Evolutionary conservation across 2,797 vertebrate genomes (phyloP), one percentile per base, ranked within the genome.

Genomic region (Aviceda cuculoides): DNA sequence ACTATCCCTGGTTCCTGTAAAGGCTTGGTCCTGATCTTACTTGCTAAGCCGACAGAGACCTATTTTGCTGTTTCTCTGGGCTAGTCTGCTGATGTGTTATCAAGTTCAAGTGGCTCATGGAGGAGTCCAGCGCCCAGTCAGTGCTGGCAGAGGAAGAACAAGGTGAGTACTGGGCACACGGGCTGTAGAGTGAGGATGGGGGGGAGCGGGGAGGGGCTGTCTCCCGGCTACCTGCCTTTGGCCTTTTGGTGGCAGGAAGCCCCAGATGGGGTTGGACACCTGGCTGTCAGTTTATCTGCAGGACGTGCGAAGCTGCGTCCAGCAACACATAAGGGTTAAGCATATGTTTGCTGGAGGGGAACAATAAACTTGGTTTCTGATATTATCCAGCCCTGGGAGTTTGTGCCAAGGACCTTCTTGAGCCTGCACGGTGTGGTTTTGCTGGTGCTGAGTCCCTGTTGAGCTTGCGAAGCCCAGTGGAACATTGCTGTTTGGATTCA

Each of bases 11-110:
- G 18, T 78, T 55, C 26, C 62, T 73, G 50, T 12, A 9, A 26
- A 25, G 37, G 19, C 28, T 26, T 35, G 39, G 31, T 9, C 29
- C 1, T 1, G 10, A 6, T 33, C 17, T 31, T 35, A 3, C 35
- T 75, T 0, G 0, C 19, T 4, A 6, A 82, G 28, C 17, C 1
- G 0, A n/a, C 5, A 0, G 22, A n/a, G 39, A 49, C 20, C 28
- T 40, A 2, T 20, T 28, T 24, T 25, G 61, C 77, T 35, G 11
- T 52, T 72, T 72, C 5, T 31, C 31, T 56, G 74, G 31, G 8
- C 19, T 44, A 3, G 10, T 44, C 56, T 61, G 44, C 35, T 26
- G 14, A 4, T 35, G 8, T 9, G 33, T 24, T 35, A 12, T 0
- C 29, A 15, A 24, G 33, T 46, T 68, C 6, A 26, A 2, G 42